Base-by-base conservation (phyloP, 2,797 vertebrate species). In the Salarias fasciatus region DNA sequence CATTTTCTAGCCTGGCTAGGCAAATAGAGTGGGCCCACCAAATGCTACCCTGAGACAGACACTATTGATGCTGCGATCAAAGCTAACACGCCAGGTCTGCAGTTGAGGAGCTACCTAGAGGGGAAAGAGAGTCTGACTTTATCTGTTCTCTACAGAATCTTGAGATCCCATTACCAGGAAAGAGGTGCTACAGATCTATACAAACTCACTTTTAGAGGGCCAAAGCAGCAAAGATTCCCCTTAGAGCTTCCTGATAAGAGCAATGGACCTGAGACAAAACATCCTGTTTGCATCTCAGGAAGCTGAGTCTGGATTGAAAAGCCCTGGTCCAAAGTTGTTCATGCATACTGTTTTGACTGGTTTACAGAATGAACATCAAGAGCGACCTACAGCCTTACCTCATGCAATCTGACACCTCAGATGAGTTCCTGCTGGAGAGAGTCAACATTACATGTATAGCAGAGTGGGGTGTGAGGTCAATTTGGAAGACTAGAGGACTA, bases 111-210 rank as follows among this genome's bases (percentile, higher is more conserved):
- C 50, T 59, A 37, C 8, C 61, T 46, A 5, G 57, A 45, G 10
- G 77, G 59, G 70, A 69, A 54, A n/a, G 7, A 30, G 0, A 67
- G 69, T 54, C 72, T 54, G 59, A 86, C 82, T 58, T 52, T 40
- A 1, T 54, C 40, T 0, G 38, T 51, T 12, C 11, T 54, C 1
- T 18, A 45, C 11, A 0, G 9, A 10, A 45, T 65, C 9, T 29
- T 59, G n/a, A 24, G 11, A 12, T 68, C 13, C 2, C 60, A 51
- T 12, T 63, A 43, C 11, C 56, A 59, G 31, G 65, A 46, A 33
- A 75, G 14, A n/a, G 53, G 45, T 2, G 35, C 56, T n/a, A 72
- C 55, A 9, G 35, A 72, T 6, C 35, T 55, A 3, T 55, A 35
- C 6, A 59, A 63, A 11, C 18, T 64, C 5, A 30, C 42, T n/a